Percentiles rank a stretch among this genome's conserved stretches.
These are phyloP conservation scores for Tiphia femorata DNA, from an alignment of 2,888 invertebrate species.

Conservation along the genomic window DNA sequence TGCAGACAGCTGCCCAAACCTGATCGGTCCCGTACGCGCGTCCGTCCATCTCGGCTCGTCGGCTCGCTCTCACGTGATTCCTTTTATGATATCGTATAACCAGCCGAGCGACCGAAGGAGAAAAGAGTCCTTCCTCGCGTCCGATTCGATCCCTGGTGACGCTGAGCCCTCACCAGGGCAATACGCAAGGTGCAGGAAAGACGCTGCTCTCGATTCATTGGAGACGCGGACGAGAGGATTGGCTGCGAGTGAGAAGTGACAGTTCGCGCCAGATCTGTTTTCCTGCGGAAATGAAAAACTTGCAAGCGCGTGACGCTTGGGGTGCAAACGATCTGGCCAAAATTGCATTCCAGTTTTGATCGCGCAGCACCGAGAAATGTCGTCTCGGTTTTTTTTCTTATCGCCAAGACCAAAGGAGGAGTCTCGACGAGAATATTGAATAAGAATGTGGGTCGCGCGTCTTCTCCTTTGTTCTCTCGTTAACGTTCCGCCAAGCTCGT, in stretches of 20 bases:
- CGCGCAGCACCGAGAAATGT: slow-evolving; percentile 30
- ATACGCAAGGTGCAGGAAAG: no score
- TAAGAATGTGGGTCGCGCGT: slow-evolving; percentile 1
- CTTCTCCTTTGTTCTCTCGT: background rate
- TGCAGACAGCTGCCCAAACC: slow-evolving; percentile 68
- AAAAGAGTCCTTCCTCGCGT: slow-evolving; percentile 34
- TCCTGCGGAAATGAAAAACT: no score
- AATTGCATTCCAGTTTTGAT: no score
- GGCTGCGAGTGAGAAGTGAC: no score
- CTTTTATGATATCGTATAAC: slow-evolving; percentile 67
- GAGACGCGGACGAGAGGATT: no score
- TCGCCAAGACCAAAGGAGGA: background rate
- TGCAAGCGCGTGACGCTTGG: no score
- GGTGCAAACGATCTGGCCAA: no score
- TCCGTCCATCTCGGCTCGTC: slow-evolving; percentile 36
- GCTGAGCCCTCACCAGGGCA: no score
- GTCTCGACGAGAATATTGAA: background rate
- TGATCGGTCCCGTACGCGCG: slow-evolving; percentile 62
- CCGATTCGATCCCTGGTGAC: slow-evolving; percentile 18
- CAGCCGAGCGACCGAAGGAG: slow-evolving; percentile 53
- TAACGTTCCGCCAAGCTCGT: background rate
- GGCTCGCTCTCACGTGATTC: slow-evolving; percentile 59
- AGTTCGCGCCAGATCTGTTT: no score
- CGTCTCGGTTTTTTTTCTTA: background rate
- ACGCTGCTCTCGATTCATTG: no score